Evolutionary conservation across 2,797 vertebrate genomes (phyloP), one percentile per base, ranked within the genome.

Genomic region (Rhinoraja longicauda): DNA sequence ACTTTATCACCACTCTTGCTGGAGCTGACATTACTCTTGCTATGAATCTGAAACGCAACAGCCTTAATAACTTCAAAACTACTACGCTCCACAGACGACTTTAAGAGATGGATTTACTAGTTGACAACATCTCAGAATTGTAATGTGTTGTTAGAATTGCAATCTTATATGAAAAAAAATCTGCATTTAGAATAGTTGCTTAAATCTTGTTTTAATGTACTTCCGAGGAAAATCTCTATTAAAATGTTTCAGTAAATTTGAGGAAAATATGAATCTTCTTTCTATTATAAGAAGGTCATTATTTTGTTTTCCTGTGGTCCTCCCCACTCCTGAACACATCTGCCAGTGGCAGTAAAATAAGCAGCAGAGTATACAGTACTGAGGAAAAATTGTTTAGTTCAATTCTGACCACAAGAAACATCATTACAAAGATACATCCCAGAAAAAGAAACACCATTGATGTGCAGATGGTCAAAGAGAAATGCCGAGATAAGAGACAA

Each of bases 41-140:
- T 92, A 93, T 95, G 95, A 94, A 95, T 95, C 95, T 95, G 94
- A 95, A 94, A 93, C 93, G 94, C 94, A 94, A 94, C 94, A 94
- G 94, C 94, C 95, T 95, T 95, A 95, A 95, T 95, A 95, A 95
- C 94, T 95, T 95, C 95, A 95, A 93, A 93, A 94, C 93, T 93
- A 94, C 94, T 94, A 94, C n/a, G 32, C 94, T 94, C 94, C 94
- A 94, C 94, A 94, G 93, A 94, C 94, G 95, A 95, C 94, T 95
- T 67, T 94, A 94, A 94, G 94, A 95, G 95, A 94, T 7, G 64
- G 94, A 94, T 75, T 92, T 92, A 92, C 24, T 15, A 53, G 4
- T 45, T 95, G 95, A 94, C 94, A 95, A 93, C 95, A 94, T 94
- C 93, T 94, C 94, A 93, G 95, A 95, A 95, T 95, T 94, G 94